phyloP scores from a whole-genome alignment of 2,888 invertebrate species.

The Cyrtodaria siliqua region DNA sequence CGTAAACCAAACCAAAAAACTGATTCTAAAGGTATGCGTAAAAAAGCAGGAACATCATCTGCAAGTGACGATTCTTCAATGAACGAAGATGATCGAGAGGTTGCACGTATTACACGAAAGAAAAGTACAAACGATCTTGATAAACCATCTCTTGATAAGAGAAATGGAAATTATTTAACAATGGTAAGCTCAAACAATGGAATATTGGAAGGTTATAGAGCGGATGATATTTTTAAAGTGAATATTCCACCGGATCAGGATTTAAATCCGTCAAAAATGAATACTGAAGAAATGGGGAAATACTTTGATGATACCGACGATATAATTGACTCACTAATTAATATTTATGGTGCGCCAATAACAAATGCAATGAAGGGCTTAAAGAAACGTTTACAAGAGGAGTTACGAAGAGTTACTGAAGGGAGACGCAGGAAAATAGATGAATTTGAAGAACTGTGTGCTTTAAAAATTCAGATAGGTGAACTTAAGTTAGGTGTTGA shows the following conservation, averaged over 20 bases:
- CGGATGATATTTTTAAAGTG: conserved; percentile 63
- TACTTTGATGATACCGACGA: conserved; percentile 80
- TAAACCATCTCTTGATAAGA: conserved; percentile 69
- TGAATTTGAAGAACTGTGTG: conserved; percentile 86
- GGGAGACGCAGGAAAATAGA: conserved; percentile 85
- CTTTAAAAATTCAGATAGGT: conserved; percentile 82
- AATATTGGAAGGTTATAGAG: conserved; percentile 42
- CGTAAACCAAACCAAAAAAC: conserved; percentile 54
- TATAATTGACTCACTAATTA: conserved; percentile 81
- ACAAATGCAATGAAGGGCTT: conserved; percentile 84
- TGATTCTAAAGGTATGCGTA: conserved; percentile 50
- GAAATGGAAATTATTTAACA: conserved; percentile 71
- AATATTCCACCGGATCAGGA: conserved; percentile 68
- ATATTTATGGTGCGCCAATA: conserved; percentile 83
- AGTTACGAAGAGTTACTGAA: conserved; percentile 86
- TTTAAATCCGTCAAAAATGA: conserved; percentile 37
- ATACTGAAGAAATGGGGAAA: conserved; percentile 49
- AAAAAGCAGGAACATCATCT: conserved; percentile 64
- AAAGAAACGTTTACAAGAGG: conserved; percentile 86
- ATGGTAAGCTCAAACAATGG: conserved; percentile 29
- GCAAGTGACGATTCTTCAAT: conserved; percentile 77
- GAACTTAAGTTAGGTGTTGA: conserved; percentile 77
- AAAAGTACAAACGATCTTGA: conserved; percentile 65
- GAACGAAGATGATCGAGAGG: conserved; percentile 81
- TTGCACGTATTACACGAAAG: conserved; percentile 72